Conservation (phyloP, 2,797 vertebrate species). For the Rhabdophis nuchalis region DNA sequence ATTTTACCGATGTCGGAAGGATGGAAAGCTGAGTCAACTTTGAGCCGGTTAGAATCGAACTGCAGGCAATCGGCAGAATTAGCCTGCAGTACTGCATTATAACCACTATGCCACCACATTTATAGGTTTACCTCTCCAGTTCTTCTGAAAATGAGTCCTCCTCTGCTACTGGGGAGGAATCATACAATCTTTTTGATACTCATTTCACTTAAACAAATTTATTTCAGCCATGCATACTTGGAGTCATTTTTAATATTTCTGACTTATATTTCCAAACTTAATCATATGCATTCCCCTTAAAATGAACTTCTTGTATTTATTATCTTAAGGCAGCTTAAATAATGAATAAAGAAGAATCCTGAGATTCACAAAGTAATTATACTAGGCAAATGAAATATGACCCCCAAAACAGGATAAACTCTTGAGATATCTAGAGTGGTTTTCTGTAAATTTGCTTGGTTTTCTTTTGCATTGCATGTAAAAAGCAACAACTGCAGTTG, state of each 20-base stretch:
- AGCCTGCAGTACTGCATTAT: no score
- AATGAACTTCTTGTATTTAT: constrained; percentile 58
- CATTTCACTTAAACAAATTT: constrained; percentile 46
- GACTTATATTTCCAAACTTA: constrained; percentile 63
- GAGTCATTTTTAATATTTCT: constrained; percentile 66
- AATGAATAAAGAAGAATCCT: constrained; percentile 57
- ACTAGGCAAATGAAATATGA: constrained; percentile 59
- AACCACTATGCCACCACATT: background rate
- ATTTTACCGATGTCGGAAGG: no score
- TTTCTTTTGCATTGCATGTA: background rate
- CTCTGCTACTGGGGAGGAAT: background rate
- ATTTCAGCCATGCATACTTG: constrained; percentile 67
- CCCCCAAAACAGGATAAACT: constrained; percentile 43
- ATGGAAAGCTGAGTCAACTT: no score
- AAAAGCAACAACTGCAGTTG: background rate
- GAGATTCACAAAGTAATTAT: constrained; percentile 63
- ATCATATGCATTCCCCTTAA: constrained; percentile 67
- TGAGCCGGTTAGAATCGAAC: no score
- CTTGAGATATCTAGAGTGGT: constrained; percentile 36
- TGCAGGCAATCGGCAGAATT: no score
- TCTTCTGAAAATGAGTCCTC: background rate
- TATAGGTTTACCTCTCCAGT: background rate
- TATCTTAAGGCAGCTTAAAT: constrained; percentile 68
- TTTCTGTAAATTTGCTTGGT: background rate
- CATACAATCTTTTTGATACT: background rate